Base-by-base conservation (phyloP, 2,888 invertebrate genomes). In the Chrysotoxum bicinctum region DNA sequence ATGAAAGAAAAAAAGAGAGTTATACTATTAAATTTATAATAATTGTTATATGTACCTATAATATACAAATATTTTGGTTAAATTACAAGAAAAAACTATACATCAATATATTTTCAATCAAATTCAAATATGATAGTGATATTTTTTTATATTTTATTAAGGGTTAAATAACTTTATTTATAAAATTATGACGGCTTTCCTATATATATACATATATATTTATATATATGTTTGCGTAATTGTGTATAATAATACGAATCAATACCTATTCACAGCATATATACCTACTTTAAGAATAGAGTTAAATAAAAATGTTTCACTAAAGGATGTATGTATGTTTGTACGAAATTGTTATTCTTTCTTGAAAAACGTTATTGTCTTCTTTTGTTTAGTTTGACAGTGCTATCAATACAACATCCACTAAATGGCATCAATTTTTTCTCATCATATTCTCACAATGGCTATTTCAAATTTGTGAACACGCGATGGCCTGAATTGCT, bases 141-240 rank as follows among this genome's bases (percentile, higher is more conserved):
- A 84, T 83, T 84, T 84, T 82, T 79, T 80, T 75, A 80, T 80
- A 66, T 70, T 84, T 84, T 84, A 72, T 72, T 48, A 52, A 56
- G 45, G 62, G 14, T n/a, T n/a, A 43, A 58, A 50, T 14, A 43
- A 75, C 30, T 75, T 84, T 75, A 37, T 52, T 84, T 75, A 66
- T 66, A 54, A 68, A 74, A 69, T 52, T 84, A 54, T 69, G 62
- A 79, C 75, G 70, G 45, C 75, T 84, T 66, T 75, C 75, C 80
- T 70, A 75, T 58, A 43, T 54, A 70, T 23, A 37, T 19, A 56
- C 43, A 58, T 10, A 48, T 43, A 16, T 45, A 62, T 26, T 16
- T 30, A 40, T 26, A n/a, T 43, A 48, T 68, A 30, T 30, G 30
- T 69, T 62, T 72, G 52, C 8, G 21, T 37, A 35, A 37, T 14